Conservation (phyloP, 2,113 vertebrate genomes). For the Prinia subflava region DNA sequence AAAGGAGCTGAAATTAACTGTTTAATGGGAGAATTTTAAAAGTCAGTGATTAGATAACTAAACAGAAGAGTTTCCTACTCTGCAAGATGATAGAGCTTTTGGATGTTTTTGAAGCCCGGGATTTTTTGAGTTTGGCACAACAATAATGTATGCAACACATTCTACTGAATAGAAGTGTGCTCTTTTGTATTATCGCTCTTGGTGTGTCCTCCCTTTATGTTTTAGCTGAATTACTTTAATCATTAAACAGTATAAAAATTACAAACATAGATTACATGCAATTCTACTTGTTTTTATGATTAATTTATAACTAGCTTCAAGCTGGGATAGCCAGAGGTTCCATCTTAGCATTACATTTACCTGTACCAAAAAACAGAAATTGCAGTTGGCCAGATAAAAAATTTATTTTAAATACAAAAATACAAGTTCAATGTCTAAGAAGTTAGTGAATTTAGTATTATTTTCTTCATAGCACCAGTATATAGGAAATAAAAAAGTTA, state of each 20-base stretch:
- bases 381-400: neutral
- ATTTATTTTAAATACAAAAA: neutral
- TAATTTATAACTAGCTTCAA: neutral
- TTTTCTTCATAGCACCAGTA: neutral
- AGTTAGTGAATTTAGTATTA: neutral
- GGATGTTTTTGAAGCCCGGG: neutral
- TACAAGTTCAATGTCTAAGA: neutral
- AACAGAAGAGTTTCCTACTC: neutral
- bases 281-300: neutral
- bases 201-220: neutral
- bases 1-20: neutral
- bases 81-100: neutral
- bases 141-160: neutral
- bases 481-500: neutral
- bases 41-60: neutral
- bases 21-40: neutral
- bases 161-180: neutral
- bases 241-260: neutral
- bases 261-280: neutral
- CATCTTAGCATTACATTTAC: neutral
- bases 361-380: neutral
- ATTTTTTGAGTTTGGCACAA: neutral
- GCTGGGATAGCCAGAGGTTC: neutral
- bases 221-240: neutral
- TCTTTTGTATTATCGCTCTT: neutral